Evolutionary conservation across 2,113 vertebrate genomes (phyloP), one percentile per base, ranked within the genome.

Genomic region (Hyperoodon ampullatus): DNA sequence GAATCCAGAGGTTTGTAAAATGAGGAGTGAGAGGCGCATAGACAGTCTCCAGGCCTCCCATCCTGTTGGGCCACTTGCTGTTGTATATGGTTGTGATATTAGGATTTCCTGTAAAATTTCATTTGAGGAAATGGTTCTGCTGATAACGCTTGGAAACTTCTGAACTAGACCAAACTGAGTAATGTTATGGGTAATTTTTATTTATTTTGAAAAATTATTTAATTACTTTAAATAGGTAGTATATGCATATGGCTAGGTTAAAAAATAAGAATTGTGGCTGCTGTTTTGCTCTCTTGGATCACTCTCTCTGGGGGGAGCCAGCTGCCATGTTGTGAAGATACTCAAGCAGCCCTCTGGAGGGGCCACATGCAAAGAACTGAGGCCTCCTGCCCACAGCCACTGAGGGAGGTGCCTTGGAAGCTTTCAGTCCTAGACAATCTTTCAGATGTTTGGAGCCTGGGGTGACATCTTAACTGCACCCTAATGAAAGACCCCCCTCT

Each of bases 121-220:
- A 61, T 5, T 75, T 26, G 9, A 63, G 19, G 66, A 68, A 75
- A 60, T 9, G 33, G 78, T 47, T 72, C 53, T 68, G 53, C 47
- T 65, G 63, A 44, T 80, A 63, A 42, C 5, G 13, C 26, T 58
- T 85, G 42, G 74, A 68, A 33, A 30, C 16, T 53, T 66, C 30
- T 42, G 65, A 96, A n/a, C 23, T 84, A 90, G 58, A 65, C 18
- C 14, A 72, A 85, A 71, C 11, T 84, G 58, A 92, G 44, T 85
- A 55, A 65, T 44, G 28, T 50, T 92, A 61, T 89, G 8, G 35
- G 7, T 39, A 44, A 47, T 80, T 95, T 81, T 55, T 86, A 65
- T 86, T 90, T 24, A 53, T 50, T 85, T 68, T 70, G 74, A 82
- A 87, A 85, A 77, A 21, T 58, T 30, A 88, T 72, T 92, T 92